These are phyloP conservation scores for Pasiphila rectangulata DNA, from an alignment of 2,888 invertebrate genomes.

Conservation along the genomic window DNA sequence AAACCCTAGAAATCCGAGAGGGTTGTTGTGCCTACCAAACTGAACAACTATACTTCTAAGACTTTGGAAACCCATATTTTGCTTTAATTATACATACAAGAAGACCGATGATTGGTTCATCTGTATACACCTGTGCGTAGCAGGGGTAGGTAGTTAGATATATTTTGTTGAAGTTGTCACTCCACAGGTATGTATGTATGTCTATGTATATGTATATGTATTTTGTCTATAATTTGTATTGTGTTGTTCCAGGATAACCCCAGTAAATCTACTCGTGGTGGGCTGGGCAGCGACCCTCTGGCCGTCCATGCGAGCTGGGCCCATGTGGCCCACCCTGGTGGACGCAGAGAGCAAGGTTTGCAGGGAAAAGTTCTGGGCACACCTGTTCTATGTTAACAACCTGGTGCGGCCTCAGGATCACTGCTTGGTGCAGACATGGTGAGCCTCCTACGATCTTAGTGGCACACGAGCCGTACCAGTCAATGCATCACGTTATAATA, in stretches of 20 bases:
- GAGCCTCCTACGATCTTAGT: conserved; percentile 6
- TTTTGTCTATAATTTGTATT: neutral
- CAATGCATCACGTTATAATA: too few relatives aligned
- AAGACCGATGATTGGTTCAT: too few relatives aligned
- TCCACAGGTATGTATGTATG: too few relatives aligned
- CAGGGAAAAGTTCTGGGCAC: conserved; percentile 56
- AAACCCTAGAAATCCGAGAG: too few relatives aligned
- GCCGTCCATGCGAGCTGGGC: conserved; percentile 43
- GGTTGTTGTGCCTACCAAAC: too few relatives aligned
- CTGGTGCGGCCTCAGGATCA: conserved; percentile 47
- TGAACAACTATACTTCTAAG: too few relatives aligned
- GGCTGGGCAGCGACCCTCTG: conserved; percentile 60
- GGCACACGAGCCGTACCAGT: neutral
- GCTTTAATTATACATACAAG: too few relatives aligned
- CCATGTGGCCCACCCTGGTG: conserved; percentile 53
- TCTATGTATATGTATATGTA: too few relatives aligned
- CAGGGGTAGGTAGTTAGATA: too few relatives aligned
- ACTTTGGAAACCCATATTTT: too few relatives aligned
- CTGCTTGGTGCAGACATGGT: conserved; percentile 63
- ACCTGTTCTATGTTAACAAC: conserved; percentile 58
- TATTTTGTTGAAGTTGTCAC: too few relatives aligned
- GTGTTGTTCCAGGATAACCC: conserved; percentile 44
- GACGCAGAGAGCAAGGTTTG: conserved; percentile 48
- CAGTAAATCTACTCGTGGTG: conserved; percentile 50
- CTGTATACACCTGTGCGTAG: too few relatives aligned